Percentiles rank a stretch among this genome's conserved stretches.
phyloP scores from a whole-genome alignment of 2,113 vertebrate species.

The Psephotus haematonotus region DNA sequence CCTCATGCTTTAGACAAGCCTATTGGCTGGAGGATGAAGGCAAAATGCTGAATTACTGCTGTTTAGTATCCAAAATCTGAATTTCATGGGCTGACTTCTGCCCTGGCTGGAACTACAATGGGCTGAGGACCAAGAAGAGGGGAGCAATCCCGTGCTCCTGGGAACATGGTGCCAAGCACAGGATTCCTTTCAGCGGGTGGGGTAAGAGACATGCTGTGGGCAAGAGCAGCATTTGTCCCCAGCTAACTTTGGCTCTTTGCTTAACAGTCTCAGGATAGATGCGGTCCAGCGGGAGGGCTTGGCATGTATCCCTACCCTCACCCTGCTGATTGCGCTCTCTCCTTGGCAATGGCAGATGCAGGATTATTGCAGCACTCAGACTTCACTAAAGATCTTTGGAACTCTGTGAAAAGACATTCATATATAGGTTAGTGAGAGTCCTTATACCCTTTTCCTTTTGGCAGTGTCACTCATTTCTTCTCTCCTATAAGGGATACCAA shows the following conservation, averaged over 20 bases:
- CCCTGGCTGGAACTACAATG: neutral
- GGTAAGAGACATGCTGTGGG: neutral
- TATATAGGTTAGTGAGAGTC: neutral
- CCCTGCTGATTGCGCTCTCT: neutral
- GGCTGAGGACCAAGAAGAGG: neutral
- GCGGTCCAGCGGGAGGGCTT: neutral
- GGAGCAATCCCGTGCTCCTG: neutral
- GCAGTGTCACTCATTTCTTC: neutral
- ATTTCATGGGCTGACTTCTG: neutral
- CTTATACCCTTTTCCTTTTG: neutral
- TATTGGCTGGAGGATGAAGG: neutral
- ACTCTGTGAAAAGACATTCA: neutral
- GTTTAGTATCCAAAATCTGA: neutral
- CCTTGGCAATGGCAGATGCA: rapidly evolving
- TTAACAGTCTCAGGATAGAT: neutral
- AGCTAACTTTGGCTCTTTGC: neutral
- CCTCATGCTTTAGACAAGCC: neutral
- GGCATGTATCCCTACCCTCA: neutral
- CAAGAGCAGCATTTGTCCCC: neutral
- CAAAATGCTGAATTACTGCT: neutral
- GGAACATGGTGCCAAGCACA: neutral
- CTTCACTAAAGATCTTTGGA: neutral
- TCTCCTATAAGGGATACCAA: rapidly evolving
- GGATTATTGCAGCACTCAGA: neutral
- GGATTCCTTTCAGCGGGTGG: neutral